A percentile compares a stretch with the other conserved stretches of the same genome.
These are phyloP conservation scores for Macrosteles quadrilineatus DNA, from an alignment of 1,140 invertebrate species.

Conservation along the genomic window DNA sequence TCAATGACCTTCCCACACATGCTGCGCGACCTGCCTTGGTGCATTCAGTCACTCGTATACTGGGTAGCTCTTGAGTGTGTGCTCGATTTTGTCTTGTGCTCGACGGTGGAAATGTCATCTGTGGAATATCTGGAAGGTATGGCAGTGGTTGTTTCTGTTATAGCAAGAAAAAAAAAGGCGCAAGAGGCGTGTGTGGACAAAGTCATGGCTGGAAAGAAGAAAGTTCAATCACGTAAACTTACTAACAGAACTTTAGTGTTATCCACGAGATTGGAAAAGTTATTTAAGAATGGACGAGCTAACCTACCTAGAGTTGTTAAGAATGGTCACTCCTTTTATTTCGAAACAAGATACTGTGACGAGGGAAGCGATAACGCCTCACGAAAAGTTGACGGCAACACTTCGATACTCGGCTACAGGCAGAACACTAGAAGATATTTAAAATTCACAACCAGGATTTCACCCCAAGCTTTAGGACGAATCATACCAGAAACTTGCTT, in stretches of 20 bases:
- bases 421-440: background rate
- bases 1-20: no score
- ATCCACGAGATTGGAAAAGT: background rate
- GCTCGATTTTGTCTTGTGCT: no score
- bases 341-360: background rate
- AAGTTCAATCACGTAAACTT: background rate
- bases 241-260: constrained; percentile 28
- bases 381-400: background rate
- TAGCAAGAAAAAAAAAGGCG: background rate
- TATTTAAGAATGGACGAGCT: no score
- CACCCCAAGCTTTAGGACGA: background rate
- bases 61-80: no score
- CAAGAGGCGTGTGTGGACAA: background rate
- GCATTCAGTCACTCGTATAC: no score
- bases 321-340: background rate
- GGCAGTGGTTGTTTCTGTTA: background rate
- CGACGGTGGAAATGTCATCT: background rate
- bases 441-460: background rate
- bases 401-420: background rate
- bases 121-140: background rate
- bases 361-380: background rate
- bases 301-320: constrained; percentile 42
- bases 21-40: no score
- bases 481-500: background rate
- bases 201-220: background rate